Evolutionary conservation across 2,797 vertebrate genomes (phyloP).

Genomic region (Pseudomugil gertrudae): DNA sequence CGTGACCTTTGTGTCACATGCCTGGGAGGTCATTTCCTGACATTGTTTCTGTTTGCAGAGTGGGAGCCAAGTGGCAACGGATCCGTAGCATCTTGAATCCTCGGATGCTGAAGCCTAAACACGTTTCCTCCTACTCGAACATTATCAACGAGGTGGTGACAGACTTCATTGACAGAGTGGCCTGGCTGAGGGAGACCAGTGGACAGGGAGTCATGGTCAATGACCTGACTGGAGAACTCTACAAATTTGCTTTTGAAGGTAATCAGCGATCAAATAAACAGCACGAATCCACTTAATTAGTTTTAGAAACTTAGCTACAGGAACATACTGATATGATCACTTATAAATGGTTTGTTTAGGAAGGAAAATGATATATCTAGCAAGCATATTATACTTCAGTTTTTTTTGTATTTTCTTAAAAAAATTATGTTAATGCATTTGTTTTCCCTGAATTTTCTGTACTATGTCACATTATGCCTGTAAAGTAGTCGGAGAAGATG

Average conservation of each 20-base stretch:
- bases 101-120: slow-evolving; percentile 84
- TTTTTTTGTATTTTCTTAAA: background rate
- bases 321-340: background rate
- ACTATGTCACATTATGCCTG: no score
- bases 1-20: no score
- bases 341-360: background rate
- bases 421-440: background rate
- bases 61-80: slow-evolving; percentile 80
- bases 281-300: background rate
- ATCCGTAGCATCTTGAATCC: slow-evolving; percentile 85
- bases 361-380: background rate
- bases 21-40: background rate
- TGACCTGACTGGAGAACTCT: slow-evolving; percentile 81
- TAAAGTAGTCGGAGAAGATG: no score
- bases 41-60: slow-evolving; percentile 56
- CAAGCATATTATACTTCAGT: background rate
- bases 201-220: slow-evolving; percentile 73
- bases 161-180: slow-evolving; percentile 80
- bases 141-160: slow-evolving; percentile 81
- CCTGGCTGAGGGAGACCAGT: slow-evolving; percentile 63
- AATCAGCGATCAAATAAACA: slow-evolving; percentile 14
- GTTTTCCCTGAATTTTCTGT: background rate
- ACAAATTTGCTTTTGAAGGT: slow-evolving; percentile 89
- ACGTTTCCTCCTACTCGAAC: slow-evolving; percentile 77
- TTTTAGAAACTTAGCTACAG: slow-evolving; percentile 2